A percentile compares a stretch with the other conserved stretches of the same genome.
phyloP scores from a whole-genome alignment of 2,113 vertebrate species.

The Apteryx mantelli region DNA sequence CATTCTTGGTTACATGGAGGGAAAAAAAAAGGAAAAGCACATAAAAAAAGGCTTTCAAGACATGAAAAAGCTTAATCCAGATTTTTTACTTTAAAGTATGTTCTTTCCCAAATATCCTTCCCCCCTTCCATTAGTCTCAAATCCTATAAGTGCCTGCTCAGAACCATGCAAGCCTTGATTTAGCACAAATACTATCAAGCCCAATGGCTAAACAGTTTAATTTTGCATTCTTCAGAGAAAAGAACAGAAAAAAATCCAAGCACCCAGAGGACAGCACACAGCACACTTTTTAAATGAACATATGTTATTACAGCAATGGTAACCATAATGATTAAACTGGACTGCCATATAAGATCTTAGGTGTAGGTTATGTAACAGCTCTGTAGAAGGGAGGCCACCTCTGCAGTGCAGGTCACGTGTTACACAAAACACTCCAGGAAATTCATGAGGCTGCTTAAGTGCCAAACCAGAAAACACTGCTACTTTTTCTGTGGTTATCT shows the following conservation, averaged over 20 bases:
- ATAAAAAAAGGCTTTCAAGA: background rate
- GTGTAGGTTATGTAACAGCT: background rate
- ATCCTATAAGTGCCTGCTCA: background rate
- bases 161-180: constrained; percentile 18
- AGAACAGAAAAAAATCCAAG: background rate
- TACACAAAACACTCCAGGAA: background rate
- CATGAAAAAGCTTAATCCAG: background rate
- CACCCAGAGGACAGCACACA: background rate
- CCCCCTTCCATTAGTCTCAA: background rate
- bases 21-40: background rate
- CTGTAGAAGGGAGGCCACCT: background rate
- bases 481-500: background rate
- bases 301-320: background rate
- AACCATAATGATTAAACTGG: background rate
- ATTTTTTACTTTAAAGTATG: background rate
- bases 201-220: background rate
- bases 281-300: background rate
- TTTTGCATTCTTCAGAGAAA: constrained; percentile 16
- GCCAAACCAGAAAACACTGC: constrained; percentile 21
- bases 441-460: background rate
- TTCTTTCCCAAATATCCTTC: background rate
- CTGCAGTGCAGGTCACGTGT: background rate
- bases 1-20: background rate
- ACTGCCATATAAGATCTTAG: background rate
- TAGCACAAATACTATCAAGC: constrained; percentile 15